These are phyloP conservation scores for Alviniconcha strummeri DNA, from an alignment of 2,888 invertebrate genomes.

Conservation along the genomic window DNA sequence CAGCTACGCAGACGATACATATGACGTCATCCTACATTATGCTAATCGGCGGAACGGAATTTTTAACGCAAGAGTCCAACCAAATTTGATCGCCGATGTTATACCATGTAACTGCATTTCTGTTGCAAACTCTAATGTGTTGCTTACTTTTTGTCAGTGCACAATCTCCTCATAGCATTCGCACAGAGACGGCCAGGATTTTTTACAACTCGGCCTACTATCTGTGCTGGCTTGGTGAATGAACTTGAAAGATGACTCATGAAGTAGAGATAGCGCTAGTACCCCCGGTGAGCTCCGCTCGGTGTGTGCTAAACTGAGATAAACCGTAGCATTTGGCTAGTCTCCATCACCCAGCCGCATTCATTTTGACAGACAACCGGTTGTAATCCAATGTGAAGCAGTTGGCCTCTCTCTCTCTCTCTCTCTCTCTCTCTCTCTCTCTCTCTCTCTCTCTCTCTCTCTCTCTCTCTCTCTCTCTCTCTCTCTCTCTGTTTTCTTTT, in stretches of 20 bases:
- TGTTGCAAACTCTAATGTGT: too few species aligned
- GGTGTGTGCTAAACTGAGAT: neutral
- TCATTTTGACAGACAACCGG: neutral
- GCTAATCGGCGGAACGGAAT: conserved; percentile 38
- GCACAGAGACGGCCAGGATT: neutral
- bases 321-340: neutral
- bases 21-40: conserved; percentile 45
- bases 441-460: conserved; percentile 18
- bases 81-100: too few species aligned
- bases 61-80: neutral
- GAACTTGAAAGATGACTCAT: conserved; percentile 26
- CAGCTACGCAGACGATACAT: conserved; percentile 35
- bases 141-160: too few species aligned
- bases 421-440: neutral
- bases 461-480: conserved; percentile 26
- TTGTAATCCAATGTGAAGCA: too few species aligned
- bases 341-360: neutral
- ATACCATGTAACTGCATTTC: too few species aligned
- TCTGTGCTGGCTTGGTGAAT: conserved; percentile 7
- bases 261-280: conserved; percentile 8
- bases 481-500: neutral
- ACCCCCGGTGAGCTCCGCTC: neutral
- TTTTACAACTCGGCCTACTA: neutral
- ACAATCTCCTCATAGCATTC: too few species aligned
- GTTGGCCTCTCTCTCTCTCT: neutral